Percentiles rank a stretch among this genome's conserved stretches.
Conservation (phyloP, 2,888 invertebrate species). For the Drosophila falleni region DNA sequence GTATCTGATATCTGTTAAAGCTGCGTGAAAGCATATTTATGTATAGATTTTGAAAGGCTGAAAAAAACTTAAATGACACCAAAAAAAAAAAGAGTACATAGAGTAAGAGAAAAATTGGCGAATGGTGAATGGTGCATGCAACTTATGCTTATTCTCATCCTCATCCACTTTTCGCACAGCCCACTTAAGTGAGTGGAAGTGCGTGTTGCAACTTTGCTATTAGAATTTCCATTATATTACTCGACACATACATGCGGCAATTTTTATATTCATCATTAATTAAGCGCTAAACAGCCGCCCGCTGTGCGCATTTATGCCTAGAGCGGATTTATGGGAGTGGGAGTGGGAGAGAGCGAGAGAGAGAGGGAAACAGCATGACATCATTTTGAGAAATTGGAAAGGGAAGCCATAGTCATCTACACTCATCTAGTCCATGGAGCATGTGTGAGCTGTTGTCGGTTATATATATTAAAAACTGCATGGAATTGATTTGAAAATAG, state of each 20-base stretch:
- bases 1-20: conserved; percentile 61
- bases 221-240: conserved; percentile 56
- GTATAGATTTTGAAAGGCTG: conserved; percentile 70
- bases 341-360: conserved; percentile 7
- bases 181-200: conserved; percentile 49
- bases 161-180: conserved; percentile 7
- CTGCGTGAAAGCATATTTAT: conserved; percentile 81
- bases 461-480: conserved; percentile 76
- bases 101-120: conserved; percentile 28
- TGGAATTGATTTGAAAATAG: conserved; percentile 80
- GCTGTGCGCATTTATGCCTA: conserved; percentile 68
- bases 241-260: conserved; percentile 59
- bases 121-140: conserved; percentile 39
- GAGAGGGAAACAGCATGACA: conserved; percentile 69
- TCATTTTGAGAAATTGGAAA: conserved; percentile 74
- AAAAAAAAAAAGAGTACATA: conserved; percentile 6
- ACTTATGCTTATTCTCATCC: conserved; percentile 5
- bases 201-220: conserved; percentile 61
- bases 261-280: conserved; percentile 82
- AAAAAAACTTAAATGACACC: conserved; percentile 49
- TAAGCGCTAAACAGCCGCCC: conserved; percentile 81
- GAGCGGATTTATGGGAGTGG: conserved; percentile 42
- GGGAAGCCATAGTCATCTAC: conserved; percentile 50
- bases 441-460: conserved; percentile 29
- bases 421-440: conserved; percentile 47